Base-by-base conservation (phyloP, 1,140 invertebrate species). In the Microplitis demolitor region DNA sequence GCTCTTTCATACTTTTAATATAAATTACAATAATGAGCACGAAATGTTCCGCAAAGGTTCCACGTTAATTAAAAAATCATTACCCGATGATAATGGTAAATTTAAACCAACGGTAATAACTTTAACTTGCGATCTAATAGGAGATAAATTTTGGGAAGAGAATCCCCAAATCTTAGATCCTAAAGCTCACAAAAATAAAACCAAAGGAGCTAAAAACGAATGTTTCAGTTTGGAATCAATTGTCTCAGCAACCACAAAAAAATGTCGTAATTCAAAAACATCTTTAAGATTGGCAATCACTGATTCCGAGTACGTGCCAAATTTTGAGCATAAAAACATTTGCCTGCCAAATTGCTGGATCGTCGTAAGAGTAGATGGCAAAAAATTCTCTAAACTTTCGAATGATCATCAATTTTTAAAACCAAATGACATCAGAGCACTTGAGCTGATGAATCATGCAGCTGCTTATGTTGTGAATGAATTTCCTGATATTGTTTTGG, bases 11-110 rank as follows among this genome's bases (percentile, higher is more conserved):
- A 90, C 96, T 78, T 98, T 97, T 88, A 91, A 91, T 61, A 94
- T 96, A 31, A 99, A 99, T 88, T 99, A 99, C 82, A 99, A 99
- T 81, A 95, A 96, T 80, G 91, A 97, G 82, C 90, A 91, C 54
- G 88, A 92, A 74, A 90, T 98, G 73, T 98, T 92, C 82, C 92
- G 93, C 76, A 98, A 98, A 87, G 97, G 97, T 2, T 96, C 96
- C 31, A 91, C 94, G 68, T 82, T 98, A 14, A 75, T 97, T 24
- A 87, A 92, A 63, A 93, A 94, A 85, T 80, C 81, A 3, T 81
- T 91, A 13, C 77, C 78, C 3, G 78, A 82, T 35, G 82, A 80
- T 51, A 80, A 86, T 39, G 83, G 87, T 45, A 77, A 68, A 60
- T 14, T 79, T 50, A 87, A 83, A 75, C 81, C 87, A 61, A 83